Base-by-base conservation (phyloP, 2,113 vertebrate genomes). In the Pseudolaguvia tuberculata region DNA sequence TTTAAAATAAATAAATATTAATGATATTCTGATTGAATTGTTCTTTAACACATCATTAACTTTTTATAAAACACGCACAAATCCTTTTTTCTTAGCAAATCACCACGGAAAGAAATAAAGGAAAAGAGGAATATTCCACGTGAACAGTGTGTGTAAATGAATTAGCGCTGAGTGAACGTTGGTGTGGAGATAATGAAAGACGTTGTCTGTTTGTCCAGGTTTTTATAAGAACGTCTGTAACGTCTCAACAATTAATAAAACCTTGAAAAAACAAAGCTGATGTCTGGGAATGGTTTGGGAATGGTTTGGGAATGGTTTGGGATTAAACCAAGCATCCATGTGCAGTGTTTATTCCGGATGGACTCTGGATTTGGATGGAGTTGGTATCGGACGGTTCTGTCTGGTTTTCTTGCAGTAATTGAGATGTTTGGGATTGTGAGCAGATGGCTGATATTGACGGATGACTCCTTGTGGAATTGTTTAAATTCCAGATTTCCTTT, bases 401-500 rank as follows among this genome's bases (percentile, higher is more conserved):
- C 15, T 47, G 4, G 39, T 65, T 65, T 47, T 65, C 42, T 0
- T 1, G 2, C 62, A 25, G 4, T 65, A 47, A 23, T 47, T 23
- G 45, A n/a, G 18, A 39, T 42, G 39, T 56, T 14, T 56, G 56
- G 12, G 25, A 67, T 66, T 31, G 13, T 47, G 52, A 75, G 35
- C 62, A 75, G 73, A 56, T 75, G 73, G 12, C 10, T 15, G 48
- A 18, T 42, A 52, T 45, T 25, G 72, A 66, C 35, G 56, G 73
- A 75, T 56, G 31, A 4, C n/a, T 66, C 61, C 73, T 52, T 42
- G 29, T 73, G 72, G 61, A 65, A 42, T 42, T 14, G 51, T 25
- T 75, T 75, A 63, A 35, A 27, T n/a, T 55, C 50, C 35, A 56
- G 73, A 53, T 67, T 57, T 75, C 18, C 42, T 67, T 29, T 42